Conservation (phyloP, 2,888 invertebrate genomes). For the Drosophila cyrtoloma region DNA sequence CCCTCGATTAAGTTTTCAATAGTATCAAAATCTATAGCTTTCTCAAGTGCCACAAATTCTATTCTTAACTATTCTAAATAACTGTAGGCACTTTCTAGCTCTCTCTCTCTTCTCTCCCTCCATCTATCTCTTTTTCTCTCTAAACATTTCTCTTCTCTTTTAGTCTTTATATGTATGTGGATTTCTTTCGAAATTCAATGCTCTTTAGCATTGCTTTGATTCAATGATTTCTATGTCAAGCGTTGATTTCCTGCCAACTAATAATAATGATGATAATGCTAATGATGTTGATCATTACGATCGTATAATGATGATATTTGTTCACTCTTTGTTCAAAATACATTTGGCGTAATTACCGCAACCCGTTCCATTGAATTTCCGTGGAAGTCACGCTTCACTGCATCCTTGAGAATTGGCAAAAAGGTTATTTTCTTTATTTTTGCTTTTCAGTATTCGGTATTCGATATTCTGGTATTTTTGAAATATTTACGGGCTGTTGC, state of each 20-base stretch:
- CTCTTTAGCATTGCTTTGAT: constrained; percentile 37
- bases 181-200: constrained; percentile 22
- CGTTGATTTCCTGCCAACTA: constrained; percentile 62
- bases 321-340: constrained; percentile 48
- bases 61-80: constrained; percentile 18
- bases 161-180: not conserved
- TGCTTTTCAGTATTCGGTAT: constrained; percentile 5
- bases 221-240: constrained; percentile 70
- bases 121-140: not conserved
- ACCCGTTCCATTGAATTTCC: constrained; percentile 47
- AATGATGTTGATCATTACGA: constrained; percentile 6
- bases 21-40: not conserved
- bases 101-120: not conserved
- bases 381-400: constrained; percentile 51
- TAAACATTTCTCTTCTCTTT: not conserved
- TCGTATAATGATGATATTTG: constrained; percentile 30
- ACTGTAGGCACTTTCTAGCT: not conserved
- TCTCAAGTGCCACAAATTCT: not conserved
- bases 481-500: constrained; percentile 69
- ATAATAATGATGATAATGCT: constrained; percentile 26
- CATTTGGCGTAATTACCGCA: constrained; percentile 66
- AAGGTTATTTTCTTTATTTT: constrained; percentile 19
- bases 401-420: constrained; percentile 60
- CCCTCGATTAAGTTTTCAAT: not conserved
- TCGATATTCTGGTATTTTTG: constrained; percentile 28